A percentile compares a stretch with the other conserved stretches of the same genome.
phyloP scores from a whole-genome alignment of 1,140 invertebrate species.

The Acyrthosiphon pisum region DNA sequence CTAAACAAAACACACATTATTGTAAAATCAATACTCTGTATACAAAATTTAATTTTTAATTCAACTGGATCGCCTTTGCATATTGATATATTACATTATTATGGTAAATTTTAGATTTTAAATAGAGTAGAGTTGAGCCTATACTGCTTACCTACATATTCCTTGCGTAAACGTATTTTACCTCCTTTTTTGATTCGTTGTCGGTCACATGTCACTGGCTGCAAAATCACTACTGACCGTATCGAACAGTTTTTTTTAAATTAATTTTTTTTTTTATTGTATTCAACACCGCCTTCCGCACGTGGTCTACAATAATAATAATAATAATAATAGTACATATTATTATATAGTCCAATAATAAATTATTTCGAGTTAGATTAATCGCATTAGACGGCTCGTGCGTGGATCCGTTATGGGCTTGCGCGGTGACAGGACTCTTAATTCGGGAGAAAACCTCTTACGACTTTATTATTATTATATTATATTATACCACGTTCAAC shows the following conservation, averaged over 20 bases:
- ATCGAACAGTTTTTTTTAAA: constrained; percentile 1
- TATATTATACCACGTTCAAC: background rate
- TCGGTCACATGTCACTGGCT: constrained; percentile 38
- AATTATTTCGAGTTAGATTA: background rate
- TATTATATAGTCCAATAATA: background rate
- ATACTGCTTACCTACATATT: background rate
- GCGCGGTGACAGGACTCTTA: constrained; percentile 6
- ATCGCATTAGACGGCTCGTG: constrained; percentile 23
- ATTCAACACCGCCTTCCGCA: background rate
- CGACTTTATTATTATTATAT: background rate
- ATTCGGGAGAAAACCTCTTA: constrained; percentile 18
- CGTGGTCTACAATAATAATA: background rate
- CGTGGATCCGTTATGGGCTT: constrained; percentile 39
- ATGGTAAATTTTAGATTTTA: background rate
- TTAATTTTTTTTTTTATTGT: background rate
- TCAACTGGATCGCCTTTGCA: background rate
- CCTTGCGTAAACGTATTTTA: constrained; percentile 9
- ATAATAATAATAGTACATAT: constrained; percentile 8
- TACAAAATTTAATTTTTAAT: background rate
- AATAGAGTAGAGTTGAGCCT: background rate
- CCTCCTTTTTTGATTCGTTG: background rate
- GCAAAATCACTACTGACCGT: constrained; percentile 25
- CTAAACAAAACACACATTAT: no score
- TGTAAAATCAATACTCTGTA: no score
- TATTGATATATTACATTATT: no score